phyloP scores from a whole-genome alignment of 92 coral and sea anemone genomes.

The Chrysogorgia sp. region DNA sequence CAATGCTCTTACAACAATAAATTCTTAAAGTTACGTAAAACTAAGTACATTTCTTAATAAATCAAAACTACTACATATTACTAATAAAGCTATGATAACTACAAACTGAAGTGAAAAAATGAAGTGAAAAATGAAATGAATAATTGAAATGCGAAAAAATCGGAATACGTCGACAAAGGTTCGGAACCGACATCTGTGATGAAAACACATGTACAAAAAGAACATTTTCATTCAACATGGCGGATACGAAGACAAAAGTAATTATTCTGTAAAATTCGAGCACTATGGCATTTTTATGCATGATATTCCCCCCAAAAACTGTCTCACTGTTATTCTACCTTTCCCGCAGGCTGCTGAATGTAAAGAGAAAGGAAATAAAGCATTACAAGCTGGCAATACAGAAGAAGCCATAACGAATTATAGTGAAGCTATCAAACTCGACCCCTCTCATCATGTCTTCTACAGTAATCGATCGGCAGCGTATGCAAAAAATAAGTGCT shows the following conservation, averaged over 20 bases:
- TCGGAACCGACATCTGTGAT: background rate
- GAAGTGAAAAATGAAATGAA: too few species aligned
- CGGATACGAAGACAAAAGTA: background rate
- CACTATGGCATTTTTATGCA: background rate
- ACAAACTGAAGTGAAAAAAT: too few species aligned
- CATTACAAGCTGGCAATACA: constrained; percentile 72
- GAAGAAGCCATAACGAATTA: constrained; percentile 81
- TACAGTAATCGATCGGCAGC: constrained; percentile 99
- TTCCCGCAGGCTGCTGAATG: constrained; percentile 73
- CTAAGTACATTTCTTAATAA: too few species aligned
- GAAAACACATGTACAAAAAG: background rate
- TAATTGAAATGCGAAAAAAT: too few species aligned
- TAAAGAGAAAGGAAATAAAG: constrained; percentile 83
- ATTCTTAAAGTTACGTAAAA: too few species aligned
- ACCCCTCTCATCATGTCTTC: constrained; percentile 85
- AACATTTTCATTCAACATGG: too few species aligned
- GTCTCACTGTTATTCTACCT: too few species aligned
- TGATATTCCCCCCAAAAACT: too few species aligned
- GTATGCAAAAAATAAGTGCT: constrained; percentile 76
- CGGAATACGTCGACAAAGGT: background rate
- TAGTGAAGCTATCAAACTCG: constrained; percentile 85
- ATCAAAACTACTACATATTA: too few species aligned
- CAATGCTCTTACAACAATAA: too few species aligned
- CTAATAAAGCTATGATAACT: too few species aligned
- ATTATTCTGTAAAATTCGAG: background rate